Percentiles rank a stretch among this genome's conserved stretches.
Conservation (phyloP, 2,888 invertebrate genomes). For the Adelphocoris suturalis region DNA sequence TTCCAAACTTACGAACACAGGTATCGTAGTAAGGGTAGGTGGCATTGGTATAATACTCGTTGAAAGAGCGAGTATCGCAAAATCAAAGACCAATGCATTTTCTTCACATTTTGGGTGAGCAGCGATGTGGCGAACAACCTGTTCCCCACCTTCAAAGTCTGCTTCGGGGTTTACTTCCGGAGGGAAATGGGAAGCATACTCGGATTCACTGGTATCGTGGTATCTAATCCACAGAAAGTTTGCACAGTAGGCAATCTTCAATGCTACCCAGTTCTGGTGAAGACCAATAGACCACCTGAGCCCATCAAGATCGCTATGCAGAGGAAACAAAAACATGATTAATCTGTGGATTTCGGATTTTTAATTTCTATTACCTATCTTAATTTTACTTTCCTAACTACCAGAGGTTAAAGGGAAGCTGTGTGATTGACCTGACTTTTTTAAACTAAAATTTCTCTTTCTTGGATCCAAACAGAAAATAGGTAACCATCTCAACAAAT, state of each 20-base stretch:
- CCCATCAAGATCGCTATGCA: neutral
- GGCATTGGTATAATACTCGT: neutral
- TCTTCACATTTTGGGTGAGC: conserved; percentile 38
- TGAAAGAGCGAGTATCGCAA: neutral
- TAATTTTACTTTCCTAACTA: no score
- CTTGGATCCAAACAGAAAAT: no score
- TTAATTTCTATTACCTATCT: no score
- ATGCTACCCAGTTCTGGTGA: neutral
- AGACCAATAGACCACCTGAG: neutral
- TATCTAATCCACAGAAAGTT: neutral
- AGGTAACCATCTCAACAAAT: no score
- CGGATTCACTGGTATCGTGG: neutral
- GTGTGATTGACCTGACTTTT: no score
- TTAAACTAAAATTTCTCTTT: no score
- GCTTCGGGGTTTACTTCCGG: neutral
- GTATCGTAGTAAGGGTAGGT: neutral
- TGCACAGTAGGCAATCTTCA: neutral
- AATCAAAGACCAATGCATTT: neutral
- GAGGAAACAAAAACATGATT: no score
- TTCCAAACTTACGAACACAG: neutral
- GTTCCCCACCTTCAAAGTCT: neutral
- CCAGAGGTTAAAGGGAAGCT: no score
- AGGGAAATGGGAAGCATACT: neutral
- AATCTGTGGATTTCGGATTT: no score
- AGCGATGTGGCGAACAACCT: neutral